Percentiles rank a stretch among this genome's conserved stretches.
phyloP scores from a whole-genome alignment of 2,888 invertebrate genomes.

The Acanthosoma haemorrhoidale region DNA sequence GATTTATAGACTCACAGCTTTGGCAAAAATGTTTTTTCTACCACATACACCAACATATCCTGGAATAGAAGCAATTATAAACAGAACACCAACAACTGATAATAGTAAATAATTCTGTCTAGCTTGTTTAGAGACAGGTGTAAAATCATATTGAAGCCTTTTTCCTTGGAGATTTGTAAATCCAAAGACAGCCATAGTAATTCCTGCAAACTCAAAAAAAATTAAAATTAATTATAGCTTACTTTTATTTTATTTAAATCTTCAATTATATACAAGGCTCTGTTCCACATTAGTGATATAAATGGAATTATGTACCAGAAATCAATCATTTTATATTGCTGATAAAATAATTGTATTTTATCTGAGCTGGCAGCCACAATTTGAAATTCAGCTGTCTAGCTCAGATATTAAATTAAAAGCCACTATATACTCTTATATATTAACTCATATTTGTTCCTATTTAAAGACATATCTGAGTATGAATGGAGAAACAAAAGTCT shows the following conservation, averaged over 20 bases:
- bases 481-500: too few relatives aligned
- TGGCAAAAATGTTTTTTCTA: not conserved
- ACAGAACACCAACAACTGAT: not conserved
- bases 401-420: too few relatives aligned
- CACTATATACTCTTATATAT: too few relatives aligned
- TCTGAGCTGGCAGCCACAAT: too few relatives aligned
- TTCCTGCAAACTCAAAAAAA: not conserved
- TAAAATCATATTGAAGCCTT: not conserved
- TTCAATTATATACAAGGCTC: not conserved
- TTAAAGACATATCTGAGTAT: too few relatives aligned
- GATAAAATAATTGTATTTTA: too few relatives aligned
- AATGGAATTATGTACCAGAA: too few relatives aligned
- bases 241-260: not conserved
- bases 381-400: too few relatives aligned
- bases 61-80: not conserved
- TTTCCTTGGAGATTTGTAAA: not conserved
- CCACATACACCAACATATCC: constrained; percentile 16
- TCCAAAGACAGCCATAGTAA: not conserved
- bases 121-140: not conserved
- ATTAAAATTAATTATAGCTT: too few relatives aligned
- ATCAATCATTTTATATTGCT: too few relatives aligned
- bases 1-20: constrained; percentile 5
- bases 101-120: not conserved
- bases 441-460: too few relatives aligned
- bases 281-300: not conserved